These are phyloP conservation scores for Chaetorhynchus papuensis DNA, from an alignment of 2,113 vertebrate species.

Conservation along the genomic window DNA sequence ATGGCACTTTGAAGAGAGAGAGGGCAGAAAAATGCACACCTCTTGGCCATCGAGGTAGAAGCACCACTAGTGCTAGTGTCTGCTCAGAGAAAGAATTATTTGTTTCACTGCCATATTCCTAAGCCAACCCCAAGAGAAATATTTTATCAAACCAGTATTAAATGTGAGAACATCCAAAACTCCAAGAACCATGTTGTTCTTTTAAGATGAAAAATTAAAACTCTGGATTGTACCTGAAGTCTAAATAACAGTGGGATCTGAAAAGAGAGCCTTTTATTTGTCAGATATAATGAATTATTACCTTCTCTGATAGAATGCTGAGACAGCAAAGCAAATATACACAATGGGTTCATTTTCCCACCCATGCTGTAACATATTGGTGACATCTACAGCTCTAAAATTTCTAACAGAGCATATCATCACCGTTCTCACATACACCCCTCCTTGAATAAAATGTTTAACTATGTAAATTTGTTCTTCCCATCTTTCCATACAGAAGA, in stretches of 20 bases:
- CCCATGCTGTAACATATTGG: not conserved
- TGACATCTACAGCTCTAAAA: not conserved
- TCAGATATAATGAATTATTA: not conserved
- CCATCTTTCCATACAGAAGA: not conserved
- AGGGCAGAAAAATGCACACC: accelerated
- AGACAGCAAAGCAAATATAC: not conserved
- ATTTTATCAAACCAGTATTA: not conserved
- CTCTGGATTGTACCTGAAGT: not conserved
- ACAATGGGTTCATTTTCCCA: not conserved
- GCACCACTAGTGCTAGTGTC: not conserved
- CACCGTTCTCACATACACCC: not conserved
- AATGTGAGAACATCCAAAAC: not conserved
- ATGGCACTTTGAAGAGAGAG: not conserved
- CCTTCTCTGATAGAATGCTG: not conserved
- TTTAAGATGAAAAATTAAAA: not conserved
- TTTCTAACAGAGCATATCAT: not conserved
- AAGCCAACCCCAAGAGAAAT: not conserved
- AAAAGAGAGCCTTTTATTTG: not conserved
- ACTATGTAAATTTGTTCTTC: not conserved
- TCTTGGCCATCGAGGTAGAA: not conserved
- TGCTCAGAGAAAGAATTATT: not conserved
- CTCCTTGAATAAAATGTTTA: not conserved
- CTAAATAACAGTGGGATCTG: not conserved
- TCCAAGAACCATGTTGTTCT: not conserved
- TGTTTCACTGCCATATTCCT: not conserved